Evolutionary conservation across 1,140 invertebrate species (phyloP), one percentile per base, ranked within the genome.

Genomic region (Plectrocnemia conspersa): DNA sequence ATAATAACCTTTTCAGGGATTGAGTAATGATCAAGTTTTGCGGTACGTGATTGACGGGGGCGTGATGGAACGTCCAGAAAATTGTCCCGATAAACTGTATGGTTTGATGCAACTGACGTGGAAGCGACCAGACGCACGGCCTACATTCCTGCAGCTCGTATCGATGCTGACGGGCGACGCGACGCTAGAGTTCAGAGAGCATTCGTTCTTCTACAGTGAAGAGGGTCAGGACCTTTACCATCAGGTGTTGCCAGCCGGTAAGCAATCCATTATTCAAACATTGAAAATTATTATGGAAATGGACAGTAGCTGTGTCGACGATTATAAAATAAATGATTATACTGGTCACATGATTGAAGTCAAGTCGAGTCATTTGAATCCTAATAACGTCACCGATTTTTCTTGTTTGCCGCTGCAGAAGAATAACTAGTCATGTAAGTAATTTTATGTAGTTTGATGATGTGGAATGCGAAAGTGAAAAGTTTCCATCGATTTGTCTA

Each of bases 21-120:
- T 86, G 48, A 81, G 82, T 19, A 89, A 89, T 67, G 85, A 88
- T 69, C 85, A 89, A 74, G 88, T 86, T 35, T 65, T 84, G 57
- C 81, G 85, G 18, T 94, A 91, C 73, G 93, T 98, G 35, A 88
- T 90, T 50, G 87, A 91, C 56, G 91, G 91, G 7, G 88, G 88
- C 21, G 83, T 93, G 16, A 94, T 98, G 91, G 88, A 93, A 65
- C 81, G 84, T 46, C 95, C 95, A 1, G 90, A 93, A 66, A 90
- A 93, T 65, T 98, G 95, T 76, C 93, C 93, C 0, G 87, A 93
- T 54, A 81, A 85, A 62, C 72, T 98, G 62, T 94, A 91, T 69
- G 75, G 83, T 44, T 70, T 98, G 24, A 98, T 98, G 95, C 78
- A 83, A 50, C 73, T 77, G 33, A 97, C 92, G 65, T 98, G 94